A percentile compares a stretch with the other conserved stretches of the same genome.
Conservation (phyloP, 2,888 invertebrate genomes). For the Ophioninae sp. region DNA sequence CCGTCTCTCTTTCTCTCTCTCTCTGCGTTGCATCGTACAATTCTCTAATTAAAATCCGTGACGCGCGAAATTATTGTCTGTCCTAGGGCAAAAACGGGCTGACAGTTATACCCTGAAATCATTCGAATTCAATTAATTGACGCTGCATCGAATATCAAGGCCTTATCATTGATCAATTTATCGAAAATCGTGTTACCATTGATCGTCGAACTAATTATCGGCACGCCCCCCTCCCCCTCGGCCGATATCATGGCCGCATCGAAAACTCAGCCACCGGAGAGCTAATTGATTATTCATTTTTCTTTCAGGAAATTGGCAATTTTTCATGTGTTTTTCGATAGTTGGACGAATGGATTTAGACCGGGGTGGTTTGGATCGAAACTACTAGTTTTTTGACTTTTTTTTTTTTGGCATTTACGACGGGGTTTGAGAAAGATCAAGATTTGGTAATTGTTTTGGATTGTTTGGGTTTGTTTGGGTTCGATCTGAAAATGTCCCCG, state of each 20-base stretch:
- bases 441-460: no score
- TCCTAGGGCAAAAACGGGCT: constrained; percentile 35
- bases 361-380: no score
- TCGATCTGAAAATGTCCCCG: no score
- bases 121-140: constrained; percentile 55
- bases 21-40: constrained; percentile 30
- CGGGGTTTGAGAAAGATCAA: no score
- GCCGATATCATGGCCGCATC: no score
- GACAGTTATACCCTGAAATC: constrained; percentile 24
- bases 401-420: no score
- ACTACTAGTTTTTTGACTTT: no score
- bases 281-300: not conserved
- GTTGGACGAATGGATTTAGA: no score
- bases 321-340: not conserved
- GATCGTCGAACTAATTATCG: not conserved
- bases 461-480: no score
- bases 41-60: constrained; percentile 59
- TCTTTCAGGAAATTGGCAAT: not conserved
- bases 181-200: constrained; percentile 5
- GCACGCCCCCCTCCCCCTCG: not conserved
- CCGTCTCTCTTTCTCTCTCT: constrained; percentile 7
- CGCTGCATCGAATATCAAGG: constrained; percentile 23
- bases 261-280: not conserved
- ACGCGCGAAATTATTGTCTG: constrained; percentile 49
- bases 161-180: constrained; percentile 35